These are phyloP conservation scores for Laticauda laticaudata DNA, from an alignment of 2,113 vertebrate species.

Conservation along the genomic window DNA sequence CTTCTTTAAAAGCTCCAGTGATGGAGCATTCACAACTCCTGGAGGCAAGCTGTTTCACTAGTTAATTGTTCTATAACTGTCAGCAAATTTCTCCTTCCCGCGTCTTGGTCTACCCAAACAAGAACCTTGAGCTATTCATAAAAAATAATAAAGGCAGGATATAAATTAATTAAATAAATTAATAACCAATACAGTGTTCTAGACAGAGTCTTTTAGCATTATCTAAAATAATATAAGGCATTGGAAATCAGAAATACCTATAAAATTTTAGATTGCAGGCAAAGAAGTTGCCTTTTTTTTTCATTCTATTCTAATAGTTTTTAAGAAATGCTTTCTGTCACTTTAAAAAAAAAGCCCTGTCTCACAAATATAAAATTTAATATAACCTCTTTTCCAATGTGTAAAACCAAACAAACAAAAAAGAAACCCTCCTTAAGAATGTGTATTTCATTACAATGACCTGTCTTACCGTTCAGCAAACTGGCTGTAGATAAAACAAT, in stretches of 20 bases:
- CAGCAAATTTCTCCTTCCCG: neutral
- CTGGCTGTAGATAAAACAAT: neutral
- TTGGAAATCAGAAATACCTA: neutral
- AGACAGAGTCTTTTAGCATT: neutral
- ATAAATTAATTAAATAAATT: neutral
- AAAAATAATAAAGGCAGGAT: neutral
- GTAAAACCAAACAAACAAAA: neutral
- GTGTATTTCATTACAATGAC: neutral
- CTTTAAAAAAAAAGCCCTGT: neutral
- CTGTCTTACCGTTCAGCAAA: neutral
- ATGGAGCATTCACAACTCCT: no score
- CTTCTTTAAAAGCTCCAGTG: no score
- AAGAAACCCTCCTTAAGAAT: neutral
- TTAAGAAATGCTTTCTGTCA: neutral
- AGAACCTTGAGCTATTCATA: neutral
- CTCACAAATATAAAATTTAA: neutral
- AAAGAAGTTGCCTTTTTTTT: neutral
- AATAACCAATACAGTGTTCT: neutral
- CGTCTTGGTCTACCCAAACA: neutral
- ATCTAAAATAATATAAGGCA: neutral
- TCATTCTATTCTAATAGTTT: neutral
- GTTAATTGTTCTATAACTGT: no score
- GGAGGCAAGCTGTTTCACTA: no score
- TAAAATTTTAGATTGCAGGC: neutral
- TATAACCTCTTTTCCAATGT: neutral